These are phyloP conservation scores for Drosophila rellima DNA, from an alignment of 2,888 invertebrate species.

Conservation along the genomic window DNA sequence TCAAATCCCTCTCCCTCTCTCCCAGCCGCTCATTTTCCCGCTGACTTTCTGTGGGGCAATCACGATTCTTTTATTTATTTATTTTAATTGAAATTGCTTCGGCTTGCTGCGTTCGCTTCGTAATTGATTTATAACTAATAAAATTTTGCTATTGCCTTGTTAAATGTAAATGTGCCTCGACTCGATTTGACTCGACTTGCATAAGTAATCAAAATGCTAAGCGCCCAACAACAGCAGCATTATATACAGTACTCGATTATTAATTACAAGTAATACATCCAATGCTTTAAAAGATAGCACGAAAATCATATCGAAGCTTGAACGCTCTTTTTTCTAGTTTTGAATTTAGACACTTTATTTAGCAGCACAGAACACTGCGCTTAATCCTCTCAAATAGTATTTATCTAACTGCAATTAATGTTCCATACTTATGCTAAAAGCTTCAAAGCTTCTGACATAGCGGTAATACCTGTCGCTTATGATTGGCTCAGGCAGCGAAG, in stretches of 20 bases:
- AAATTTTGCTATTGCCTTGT: constrained; percentile 62
- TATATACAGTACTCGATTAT: constrained; percentile 48
- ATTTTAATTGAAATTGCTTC: constrained; percentile 72
- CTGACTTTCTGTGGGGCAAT: constrained; percentile 44
- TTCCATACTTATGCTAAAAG: not conserved
- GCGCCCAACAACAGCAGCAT: constrained; percentile 28
- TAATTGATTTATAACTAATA: constrained; percentile 81
- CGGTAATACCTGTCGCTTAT: constrained; percentile 25
- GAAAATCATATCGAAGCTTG: constrained; percentile 12
- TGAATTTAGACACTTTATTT: not conserved
- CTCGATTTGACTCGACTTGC: constrained; percentile 63
- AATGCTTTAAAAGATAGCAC: constrained; percentile 31
- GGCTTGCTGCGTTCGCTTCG: constrained; percentile 49
- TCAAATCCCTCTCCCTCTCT: constrained; percentile 4
- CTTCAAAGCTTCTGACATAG: constrained; percentile 16
- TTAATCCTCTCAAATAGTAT: not conserved
- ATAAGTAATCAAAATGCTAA: constrained; percentile 68
- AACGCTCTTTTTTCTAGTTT: constrained; percentile 33
- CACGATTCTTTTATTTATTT: constrained; percentile 63
- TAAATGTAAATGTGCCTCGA: constrained; percentile 66
- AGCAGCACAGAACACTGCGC: not conserved
- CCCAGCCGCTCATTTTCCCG: too few species aligned
- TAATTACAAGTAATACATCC: constrained; percentile 57
- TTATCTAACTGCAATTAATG: not conserved
- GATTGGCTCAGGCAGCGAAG: constrained; percentile 21